Percentiles rank a stretch among this genome's conserved stretches.
phyloP scores from a whole-genome alignment of 2,113 vertebrate species.

The Chloropsis cyanopogon region DNA sequence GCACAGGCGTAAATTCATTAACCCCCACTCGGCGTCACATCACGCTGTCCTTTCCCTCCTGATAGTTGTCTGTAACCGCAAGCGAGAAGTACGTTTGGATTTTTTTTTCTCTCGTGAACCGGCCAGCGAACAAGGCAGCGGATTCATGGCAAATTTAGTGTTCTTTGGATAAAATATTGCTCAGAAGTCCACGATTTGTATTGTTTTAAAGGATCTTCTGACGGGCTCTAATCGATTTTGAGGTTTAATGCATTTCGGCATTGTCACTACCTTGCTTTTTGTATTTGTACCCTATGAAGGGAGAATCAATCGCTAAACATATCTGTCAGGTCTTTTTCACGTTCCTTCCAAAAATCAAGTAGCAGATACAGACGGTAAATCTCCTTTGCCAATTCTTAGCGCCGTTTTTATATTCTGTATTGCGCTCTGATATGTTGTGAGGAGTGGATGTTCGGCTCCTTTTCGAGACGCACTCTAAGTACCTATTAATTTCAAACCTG shows the following conservation, averaged over 20 bases:
- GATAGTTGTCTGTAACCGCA: not conserved
- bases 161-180: conserved; percentile 7
- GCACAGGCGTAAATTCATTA: conserved; percentile 31
- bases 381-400: not conserved
- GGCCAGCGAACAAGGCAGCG: not conserved
- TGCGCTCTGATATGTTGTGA: not conserved
- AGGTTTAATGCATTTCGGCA: not conserved
- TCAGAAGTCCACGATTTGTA: not conserved
- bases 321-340: not conserved
- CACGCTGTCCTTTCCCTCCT: not conserved
- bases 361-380: not conserved
- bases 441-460: not conserved
- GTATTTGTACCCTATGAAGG: conserved; percentile 18
- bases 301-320: conserved; percentile 24
- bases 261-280: not conserved
- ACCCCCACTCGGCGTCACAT: conserved; percentile 11
- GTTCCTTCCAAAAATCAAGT: conserved; percentile 1
- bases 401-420: not conserved
- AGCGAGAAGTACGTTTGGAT: not conserved
- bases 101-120: not conserved
- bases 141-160: not conserved
- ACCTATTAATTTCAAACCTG: not conserved
- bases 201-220: not conserved
- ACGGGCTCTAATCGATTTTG: not conserved
- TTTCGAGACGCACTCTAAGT: not conserved